Evolutionary conservation across 2,113 vertebrate species (phyloP).

Genomic region (Himantopus leucocephalus): DNA sequence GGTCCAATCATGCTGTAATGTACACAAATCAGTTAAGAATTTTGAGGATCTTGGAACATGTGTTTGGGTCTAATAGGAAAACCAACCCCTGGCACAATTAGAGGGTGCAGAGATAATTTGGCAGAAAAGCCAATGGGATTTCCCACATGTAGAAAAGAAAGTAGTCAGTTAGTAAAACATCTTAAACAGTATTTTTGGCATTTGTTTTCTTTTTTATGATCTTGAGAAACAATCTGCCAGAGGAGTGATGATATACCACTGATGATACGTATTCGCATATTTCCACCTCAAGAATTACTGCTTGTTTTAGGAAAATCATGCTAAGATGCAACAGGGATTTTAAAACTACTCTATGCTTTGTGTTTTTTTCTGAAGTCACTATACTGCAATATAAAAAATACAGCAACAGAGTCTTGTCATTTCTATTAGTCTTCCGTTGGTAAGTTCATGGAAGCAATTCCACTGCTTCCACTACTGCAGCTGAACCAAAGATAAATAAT

Average conservation of each 20-base stretch:
- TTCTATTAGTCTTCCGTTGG: neutral
- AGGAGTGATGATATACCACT: neutral
- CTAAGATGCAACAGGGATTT: neutral
- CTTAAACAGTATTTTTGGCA: neutral
- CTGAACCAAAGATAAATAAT: neutral
- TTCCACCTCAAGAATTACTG: neutral
- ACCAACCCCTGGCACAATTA: neutral
- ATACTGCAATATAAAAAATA: neutral
- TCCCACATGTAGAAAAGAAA: neutral
- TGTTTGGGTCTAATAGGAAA: neutral
- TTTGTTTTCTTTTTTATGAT: neutral
- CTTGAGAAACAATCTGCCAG: neutral
- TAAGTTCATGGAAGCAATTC: neutral
- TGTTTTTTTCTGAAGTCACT: neutral
- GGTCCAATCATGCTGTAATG: neutral
- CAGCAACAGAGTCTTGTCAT: neutral
- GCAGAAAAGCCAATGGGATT: neutral
- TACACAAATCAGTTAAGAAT: neutral
- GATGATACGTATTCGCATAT: rapidly evolving
- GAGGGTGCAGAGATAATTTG: neutral
- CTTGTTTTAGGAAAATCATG: neutral
- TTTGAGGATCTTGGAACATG: neutral
- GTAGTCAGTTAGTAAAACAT: neutral
- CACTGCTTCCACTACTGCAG: neutral
- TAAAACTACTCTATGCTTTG: neutral